These are phyloP conservation scores for Anagrus nilaparvatae DNA, from an alignment of 1,140 invertebrate species.

Conservation along the genomic window DNA sequence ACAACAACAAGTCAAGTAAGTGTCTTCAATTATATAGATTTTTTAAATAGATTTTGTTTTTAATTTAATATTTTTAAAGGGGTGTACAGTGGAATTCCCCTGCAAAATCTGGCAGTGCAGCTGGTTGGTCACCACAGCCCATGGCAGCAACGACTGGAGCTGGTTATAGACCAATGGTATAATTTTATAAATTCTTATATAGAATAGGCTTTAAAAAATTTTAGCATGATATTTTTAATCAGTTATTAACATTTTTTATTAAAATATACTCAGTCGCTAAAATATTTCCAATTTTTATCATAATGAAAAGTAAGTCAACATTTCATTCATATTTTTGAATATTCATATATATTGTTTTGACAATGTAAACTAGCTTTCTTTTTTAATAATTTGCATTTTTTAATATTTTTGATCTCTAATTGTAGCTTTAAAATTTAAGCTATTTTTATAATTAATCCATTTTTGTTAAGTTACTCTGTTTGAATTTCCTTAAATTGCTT, in stretches of 20 bases:
- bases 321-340: no score
- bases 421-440: no score
- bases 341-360: no score
- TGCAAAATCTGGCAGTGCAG: conserved; percentile 59
- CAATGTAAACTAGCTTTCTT: no score
- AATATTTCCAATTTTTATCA: no score
- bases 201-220: conserved; percentile 4
- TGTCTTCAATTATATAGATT: conserved; percentile 22
- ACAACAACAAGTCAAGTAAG: conserved; percentile 61
- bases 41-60: background rate
- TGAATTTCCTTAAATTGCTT: no score
- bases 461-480: no score
- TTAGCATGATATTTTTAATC: conserved; percentile 16
- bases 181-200: conserved; percentile 10
- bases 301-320: no score
- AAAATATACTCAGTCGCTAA: background rate
- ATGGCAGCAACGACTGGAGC: conserved; percentile 77
- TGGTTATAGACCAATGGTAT: conserved; percentile 76
- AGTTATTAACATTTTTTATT: conserved; percentile 8
- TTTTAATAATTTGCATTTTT: no score
- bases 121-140: conserved; percentile 68
- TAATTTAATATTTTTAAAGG: conserved; percentile 30
- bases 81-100: conserved; percentile 80
- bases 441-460: no score
- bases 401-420: no score